A percentile compares a stretch with the other conserved stretches of the same genome.
Evolutionary conservation across 1,140 invertebrate genomes (phyloP).

Genomic region (Drosophila nigrodunni): DNA sequence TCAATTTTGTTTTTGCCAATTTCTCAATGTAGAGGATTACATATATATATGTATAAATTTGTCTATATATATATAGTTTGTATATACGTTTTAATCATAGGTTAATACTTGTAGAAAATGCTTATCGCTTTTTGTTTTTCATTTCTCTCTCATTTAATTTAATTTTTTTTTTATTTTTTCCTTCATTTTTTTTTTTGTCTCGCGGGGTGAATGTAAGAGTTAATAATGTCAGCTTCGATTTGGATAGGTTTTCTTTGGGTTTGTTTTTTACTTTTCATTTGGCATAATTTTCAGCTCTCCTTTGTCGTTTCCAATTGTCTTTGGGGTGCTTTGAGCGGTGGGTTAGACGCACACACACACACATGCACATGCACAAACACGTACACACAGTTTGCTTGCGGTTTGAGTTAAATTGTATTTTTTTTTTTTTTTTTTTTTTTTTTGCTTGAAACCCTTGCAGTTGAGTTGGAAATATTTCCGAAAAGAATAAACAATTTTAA

Average conservation of each 20-base stretch:
- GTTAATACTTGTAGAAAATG: constrained; percentile 69
- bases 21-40: constrained; percentile 7
- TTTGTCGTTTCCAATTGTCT: background rate
- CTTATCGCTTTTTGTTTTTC: constrained; percentile 42
- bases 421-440: constrained; percentile 1
- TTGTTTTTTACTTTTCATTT: background rate
- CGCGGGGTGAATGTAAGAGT: constrained; percentile 80
- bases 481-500: background rate
- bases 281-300: background rate
- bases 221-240: constrained; percentile 82
- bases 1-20: constrained; percentile 5
- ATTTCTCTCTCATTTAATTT: constrained; percentile 22
- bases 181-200: constrained; percentile 45
- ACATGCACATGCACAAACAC: constrained; percentile 18
- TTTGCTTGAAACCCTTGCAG: constrained; percentile 1
- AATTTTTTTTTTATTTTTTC: constrained; percentile 18
- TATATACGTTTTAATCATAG: constrained; percentile 30
- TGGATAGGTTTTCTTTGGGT: constrained; percentile 49
- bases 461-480: background rate
- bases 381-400: constrained; percentile 1
- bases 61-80: constrained; percentile 30
- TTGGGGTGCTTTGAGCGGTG: constrained; percentile 49
- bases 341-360: constrained; percentile 34
- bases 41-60: constrained; percentile 23
- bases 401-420: background rate